Conservation (phyloP, 2,888 invertebrate genomes). For the Eupithecia pulchellata region DNA sequence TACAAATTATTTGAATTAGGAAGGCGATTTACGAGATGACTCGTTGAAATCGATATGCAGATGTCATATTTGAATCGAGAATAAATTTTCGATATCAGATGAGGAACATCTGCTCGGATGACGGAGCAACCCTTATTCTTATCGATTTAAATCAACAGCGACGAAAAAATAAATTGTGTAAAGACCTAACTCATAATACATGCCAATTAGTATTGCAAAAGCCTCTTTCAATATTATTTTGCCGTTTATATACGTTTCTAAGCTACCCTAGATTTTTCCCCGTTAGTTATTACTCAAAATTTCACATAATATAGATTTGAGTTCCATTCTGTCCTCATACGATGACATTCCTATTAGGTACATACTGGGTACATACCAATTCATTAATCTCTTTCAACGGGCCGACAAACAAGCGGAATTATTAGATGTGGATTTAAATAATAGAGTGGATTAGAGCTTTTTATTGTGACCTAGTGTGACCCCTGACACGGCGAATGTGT, state of each 20-base stretch:
- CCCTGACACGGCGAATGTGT: conserved; percentile 55
- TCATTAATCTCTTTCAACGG: conserved; percentile 44
- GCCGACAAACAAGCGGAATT: conserved; percentile 45
- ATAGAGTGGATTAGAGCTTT: conserved; percentile 72
- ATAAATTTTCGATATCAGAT: conserved; percentile 46
- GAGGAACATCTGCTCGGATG: conserved; percentile 42
- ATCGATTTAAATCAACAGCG: conserved; percentile 24
- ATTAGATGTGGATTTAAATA: conserved; percentile 61
- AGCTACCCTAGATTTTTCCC: background rate
- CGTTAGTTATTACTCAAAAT: background rate
- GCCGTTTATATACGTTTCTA: background rate
- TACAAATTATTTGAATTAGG: conserved; percentile 46
- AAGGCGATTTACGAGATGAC: conserved; percentile 44
- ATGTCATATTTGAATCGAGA: conserved; percentile 40
- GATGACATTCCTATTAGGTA: conserved; percentile 18
- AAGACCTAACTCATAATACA: conserved; percentile 17
- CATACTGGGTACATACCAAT: conserved; percentile 31
- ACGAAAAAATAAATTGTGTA: conserved; percentile 12
- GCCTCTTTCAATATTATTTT: background rate
- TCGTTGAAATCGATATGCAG: conserved; percentile 42
- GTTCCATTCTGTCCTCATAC: conserved; percentile 22
- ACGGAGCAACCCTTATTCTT: conserved; percentile 37
- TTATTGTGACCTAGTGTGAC: conserved; percentile 56
- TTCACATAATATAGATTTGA: background rate
- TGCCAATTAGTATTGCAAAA: background rate